Base-by-base conservation (phyloP, 2,888 invertebrate species). In the Hesperia comma region DNA sequence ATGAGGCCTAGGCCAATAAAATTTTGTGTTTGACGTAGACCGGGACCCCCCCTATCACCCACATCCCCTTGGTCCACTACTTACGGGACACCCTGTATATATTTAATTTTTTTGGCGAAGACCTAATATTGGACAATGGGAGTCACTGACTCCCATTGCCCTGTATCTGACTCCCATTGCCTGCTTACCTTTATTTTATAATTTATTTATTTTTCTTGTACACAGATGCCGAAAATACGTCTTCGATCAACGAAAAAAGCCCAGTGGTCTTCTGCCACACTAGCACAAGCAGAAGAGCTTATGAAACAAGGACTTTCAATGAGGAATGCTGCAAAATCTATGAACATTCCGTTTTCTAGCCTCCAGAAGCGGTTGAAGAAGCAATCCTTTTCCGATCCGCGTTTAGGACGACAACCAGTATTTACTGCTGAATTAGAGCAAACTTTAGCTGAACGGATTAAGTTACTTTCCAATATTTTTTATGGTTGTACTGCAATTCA, bases 381-480 rank as follows among this genome's bases (percentile, higher is more conserved):
- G 32, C 70, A 73, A 14, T 67, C 71, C 68, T 60, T 21, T 63
- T 72, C 67, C 51, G 72, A 71, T 69, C 74, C 75, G 72, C 74
- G 73, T 70, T 70, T 72, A 49, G 72, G 73, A 66, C 66, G 71
- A 66, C 71, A 70, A 61, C 69, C 70, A 72, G 69, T 72, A 60
- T 73, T 73, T 61, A 74, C 68, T 68, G 57, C 69, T 66, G 75
- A 74, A 58, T 67, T 37, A 70, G 73, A 74, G 74, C 70, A 62
- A 67, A 55, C 68, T 63, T 71, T 74, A 57, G 21, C 72, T 63
- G 69, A 71, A 64, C 61, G 58, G 21, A 69, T 72, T 62, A 72
- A 75, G 70, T 68, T 70, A 61, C 63, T 72, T 62, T 68, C 26
- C 32, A n/a, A 12, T 0, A 53, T 53, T 26, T 72, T 71, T 70